These are phyloP conservation scores for Lepidochrysops patricia DNA, from an alignment of 2,888 invertebrate species.

Conservation along the genomic window DNA sequence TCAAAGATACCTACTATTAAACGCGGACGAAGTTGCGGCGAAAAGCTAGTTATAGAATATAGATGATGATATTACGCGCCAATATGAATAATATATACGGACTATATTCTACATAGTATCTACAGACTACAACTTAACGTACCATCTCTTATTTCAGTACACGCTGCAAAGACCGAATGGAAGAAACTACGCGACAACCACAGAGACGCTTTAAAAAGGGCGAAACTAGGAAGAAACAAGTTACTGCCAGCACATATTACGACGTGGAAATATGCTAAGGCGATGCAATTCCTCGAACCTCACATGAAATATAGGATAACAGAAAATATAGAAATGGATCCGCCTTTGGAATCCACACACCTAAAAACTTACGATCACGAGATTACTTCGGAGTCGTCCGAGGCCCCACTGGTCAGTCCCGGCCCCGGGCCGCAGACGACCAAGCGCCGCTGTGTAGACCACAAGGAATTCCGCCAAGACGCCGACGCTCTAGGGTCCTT, in stretches of 20 bases:
- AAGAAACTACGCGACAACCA: conserved; percentile 62
- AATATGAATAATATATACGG: no score
- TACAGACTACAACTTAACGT: no score
- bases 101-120: no score
- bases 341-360: conserved; percentile 23
- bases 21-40: no score
- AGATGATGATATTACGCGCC: no score
- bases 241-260: conserved; percentile 61
- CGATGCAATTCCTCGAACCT: conserved; percentile 63
- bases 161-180: conserved; percentile 59
- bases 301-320: conserved; percentile 66
- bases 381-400: conserved; percentile 37
- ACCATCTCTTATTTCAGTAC: conserved; percentile 39
- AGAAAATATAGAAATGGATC: conserved; percentile 57
- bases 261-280: conserved; percentile 65
- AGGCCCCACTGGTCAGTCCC: conserved; percentile 14
- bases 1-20: no score
- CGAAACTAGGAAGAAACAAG: conserved; percentile 62
- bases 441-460: conserved; percentile 37
- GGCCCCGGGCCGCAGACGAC: conserved; percentile 20
- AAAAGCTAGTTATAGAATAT: no score
- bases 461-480: conserved; percentile 27
- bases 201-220: conserved; percentile 57
- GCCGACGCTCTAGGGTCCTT: conserved; percentile 55
- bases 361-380: conserved; percentile 41